A percentile compares a stretch with the other conserved stretches of the same genome.
phyloP scores from a whole-genome alignment of 1,140 invertebrate species.

The Carposina sasakii region DNA sequence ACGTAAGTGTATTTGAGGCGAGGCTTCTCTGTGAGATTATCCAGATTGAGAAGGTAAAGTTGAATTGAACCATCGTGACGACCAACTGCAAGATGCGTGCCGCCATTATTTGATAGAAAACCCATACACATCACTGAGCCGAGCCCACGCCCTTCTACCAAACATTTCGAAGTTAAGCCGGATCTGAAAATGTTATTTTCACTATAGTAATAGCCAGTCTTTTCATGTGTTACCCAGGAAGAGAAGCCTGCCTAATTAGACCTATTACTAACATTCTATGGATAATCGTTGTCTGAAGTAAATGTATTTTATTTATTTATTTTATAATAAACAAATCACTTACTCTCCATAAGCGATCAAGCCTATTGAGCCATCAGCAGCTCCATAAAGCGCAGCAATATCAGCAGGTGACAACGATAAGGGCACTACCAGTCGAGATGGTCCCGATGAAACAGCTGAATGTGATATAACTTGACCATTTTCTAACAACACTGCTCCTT shows the following conservation, averaged over 20 bases:
- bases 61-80: conserved; percentile 62
- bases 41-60: conserved; percentile 48
- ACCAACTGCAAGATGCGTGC: conserved; percentile 48
- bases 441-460: conserved; percentile 39
- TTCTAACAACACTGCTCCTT: conserved; percentile 50
- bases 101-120: conserved; percentile 40
- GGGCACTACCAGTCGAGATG: conserved; percentile 40
- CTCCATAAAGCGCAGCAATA: conserved; percentile 50
- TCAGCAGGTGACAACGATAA: conserved; percentile 30
- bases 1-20: conserved; percentile 59
- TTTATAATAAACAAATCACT: no score
- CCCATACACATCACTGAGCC: conserved; percentile 55
- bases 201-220: no score
- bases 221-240: no score
- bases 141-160: conserved; percentile 47
- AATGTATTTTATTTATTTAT: no score
- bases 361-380: conserved; percentile 59
- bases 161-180: conserved; percentile 39
- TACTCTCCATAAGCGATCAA: conserved; percentile 49
- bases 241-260: no score
- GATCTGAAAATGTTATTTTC: conserved; percentile 37
- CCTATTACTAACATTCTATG: no score
- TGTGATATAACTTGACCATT: conserved; percentile 44
- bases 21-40: conserved; percentile 49
- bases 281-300: no score